These are phyloP conservation scores for Chionoecetes opilio DNA, from an alignment of 1,140 invertebrate genomes.

Conservation along the genomic window DNA sequence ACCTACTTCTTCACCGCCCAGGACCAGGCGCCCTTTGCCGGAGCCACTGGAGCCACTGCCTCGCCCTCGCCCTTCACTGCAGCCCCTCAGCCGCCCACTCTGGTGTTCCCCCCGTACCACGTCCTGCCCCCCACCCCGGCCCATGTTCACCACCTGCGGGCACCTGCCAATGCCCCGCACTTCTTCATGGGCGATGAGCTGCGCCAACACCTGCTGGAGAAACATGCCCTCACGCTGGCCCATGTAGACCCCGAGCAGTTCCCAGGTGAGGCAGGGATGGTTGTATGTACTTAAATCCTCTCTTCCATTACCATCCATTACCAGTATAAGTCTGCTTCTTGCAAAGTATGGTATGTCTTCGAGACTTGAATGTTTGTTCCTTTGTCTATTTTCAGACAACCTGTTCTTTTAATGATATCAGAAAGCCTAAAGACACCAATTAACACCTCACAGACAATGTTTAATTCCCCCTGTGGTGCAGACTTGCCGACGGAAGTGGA, in stretches of 20 bases:
- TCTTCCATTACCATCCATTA: neutral
- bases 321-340: no score
- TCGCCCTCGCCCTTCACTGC: constrained; percentile 83
- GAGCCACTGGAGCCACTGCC: constrained; percentile 52
- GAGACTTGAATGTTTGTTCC: no score
- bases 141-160: constrained; percentile 76
- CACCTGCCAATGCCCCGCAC: constrained; percentile 83
- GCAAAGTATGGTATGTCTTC: no score
- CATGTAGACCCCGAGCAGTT: constrained; percentile 88
- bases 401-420: no score
- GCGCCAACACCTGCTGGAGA: constrained; percentile 90
- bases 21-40: constrained; percentile 82
- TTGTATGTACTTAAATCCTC: neutral
- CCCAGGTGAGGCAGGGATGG: constrained; percentile 84
- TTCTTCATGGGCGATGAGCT: constrained; percentile 92
- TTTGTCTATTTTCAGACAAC: no score
- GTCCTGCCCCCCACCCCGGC: constrained; percentile 76
- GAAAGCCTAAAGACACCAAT: no score
- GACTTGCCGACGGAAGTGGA: constrained; percentile 80
- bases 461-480: constrained; percentile 46
- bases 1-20: constrained; percentile 94
- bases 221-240: constrained; percentile 89
- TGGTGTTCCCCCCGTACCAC: constrained; percentile 78
- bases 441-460: no score
- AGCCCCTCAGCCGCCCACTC: constrained; percentile 51